Percentiles rank a stretch among this genome's conserved stretches.
These are phyloP conservation scores for Ricordea florida DNA, from an alignment of 92 coral and sea anemone species.

Conservation along the genomic window DNA sequence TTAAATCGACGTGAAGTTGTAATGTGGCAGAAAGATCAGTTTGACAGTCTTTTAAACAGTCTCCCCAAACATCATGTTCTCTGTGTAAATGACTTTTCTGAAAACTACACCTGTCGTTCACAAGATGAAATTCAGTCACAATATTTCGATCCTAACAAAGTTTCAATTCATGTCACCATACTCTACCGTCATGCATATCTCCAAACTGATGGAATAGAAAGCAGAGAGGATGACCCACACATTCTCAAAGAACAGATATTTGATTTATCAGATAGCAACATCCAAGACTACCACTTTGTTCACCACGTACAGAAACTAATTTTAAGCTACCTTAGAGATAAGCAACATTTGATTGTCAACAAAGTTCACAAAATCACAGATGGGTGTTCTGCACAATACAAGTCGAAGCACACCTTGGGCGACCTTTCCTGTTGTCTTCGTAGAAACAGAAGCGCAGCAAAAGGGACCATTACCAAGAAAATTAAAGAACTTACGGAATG, in stretches of 20 bases:
- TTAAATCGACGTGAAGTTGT: too few species aligned
- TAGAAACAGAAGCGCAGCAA: too few species aligned
- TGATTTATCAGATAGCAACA: conserved; percentile 19
- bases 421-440: conserved; percentile 36
- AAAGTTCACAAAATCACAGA: conserved; percentile 45
- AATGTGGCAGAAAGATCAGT: conserved; percentile 44
- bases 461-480: too few species aligned
- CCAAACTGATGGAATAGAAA: conserved; percentile 22
- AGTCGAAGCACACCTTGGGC: conserved; percentile 49
- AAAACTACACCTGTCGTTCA: conserved; percentile 20
- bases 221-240: conserved; percentile 34
- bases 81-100: conserved; percentile 30
- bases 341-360: background rate
- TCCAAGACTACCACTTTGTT: conserved; percentile 27
- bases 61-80: conserved; percentile 31
- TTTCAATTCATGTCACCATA: conserved; percentile 36
- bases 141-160: conserved; percentile 50
- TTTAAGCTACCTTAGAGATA: conserved; percentile 22
- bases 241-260: conserved; percentile 42
- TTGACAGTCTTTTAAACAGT: background rate
- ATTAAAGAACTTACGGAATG: too few species aligned
- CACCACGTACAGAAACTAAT: conserved; percentile 30
- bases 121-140: conserved; percentile 57
- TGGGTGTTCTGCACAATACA: conserved; percentile 54
- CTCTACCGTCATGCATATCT: conserved; percentile 35